A percentile compares a stretch with the other conserved stretches of the same genome.
Evolutionary conservation across 2,797 vertebrate species (phyloP).

Genomic region (Coccyzus lansbergi): DNA sequence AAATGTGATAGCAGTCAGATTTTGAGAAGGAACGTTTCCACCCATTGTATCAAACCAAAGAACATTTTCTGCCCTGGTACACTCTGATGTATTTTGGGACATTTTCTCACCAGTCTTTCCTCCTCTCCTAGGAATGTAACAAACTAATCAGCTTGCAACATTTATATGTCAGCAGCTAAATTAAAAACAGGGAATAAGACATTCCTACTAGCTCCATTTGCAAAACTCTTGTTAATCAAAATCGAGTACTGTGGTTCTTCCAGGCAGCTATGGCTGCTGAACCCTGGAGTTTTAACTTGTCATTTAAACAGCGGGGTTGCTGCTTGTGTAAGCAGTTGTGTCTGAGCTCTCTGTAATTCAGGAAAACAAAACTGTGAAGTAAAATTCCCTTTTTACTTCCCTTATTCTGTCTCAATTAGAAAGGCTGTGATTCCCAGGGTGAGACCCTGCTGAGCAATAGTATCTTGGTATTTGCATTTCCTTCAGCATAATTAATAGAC

Average conservation of each 20-base stretch:
- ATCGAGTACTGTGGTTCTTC: background rate
- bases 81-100: background rate
- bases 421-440: background rate
- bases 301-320: background rate
- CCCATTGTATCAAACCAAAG: background rate
- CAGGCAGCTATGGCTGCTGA: background rate
- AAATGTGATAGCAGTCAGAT: background rate
- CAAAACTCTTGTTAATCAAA: background rate
- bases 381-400: background rate
- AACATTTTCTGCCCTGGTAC: background rate
- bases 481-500: background rate
- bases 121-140: background rate
- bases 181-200: background rate
- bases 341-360: background rate
- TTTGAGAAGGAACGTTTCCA: background rate
- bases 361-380: background rate
- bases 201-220: background rate
- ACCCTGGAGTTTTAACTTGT: conserved; percentile 1
- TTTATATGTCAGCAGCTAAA: background rate
- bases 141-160: background rate
- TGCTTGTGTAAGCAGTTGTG: background rate
- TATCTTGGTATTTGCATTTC: background rate
- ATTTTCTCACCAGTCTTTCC: background rate
- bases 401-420: conserved; percentile 20
- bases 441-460: background rate